phyloP scores from a whole-genome alignment of 2,797 vertebrate species.

The Scleropages formosus region DNA sequence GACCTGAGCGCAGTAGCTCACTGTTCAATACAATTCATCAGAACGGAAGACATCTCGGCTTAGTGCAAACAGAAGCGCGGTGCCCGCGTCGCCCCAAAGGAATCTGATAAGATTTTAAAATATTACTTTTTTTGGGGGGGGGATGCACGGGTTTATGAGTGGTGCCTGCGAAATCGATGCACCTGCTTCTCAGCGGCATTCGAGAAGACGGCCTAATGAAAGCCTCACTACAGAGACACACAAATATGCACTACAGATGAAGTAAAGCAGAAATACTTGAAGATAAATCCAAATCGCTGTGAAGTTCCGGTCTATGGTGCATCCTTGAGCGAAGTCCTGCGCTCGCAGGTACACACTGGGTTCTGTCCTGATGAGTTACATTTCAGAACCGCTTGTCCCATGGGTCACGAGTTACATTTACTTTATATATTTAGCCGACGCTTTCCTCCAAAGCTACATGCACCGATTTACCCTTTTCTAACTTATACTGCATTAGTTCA shows the following conservation, averaged over 20 bases:
- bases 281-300: neutral
- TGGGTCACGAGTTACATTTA: too few species aligned
- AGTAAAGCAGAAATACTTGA: neutral
- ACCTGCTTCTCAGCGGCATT: constrained; percentile 14
- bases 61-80: neutral
- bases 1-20: constrained; percentile 29
- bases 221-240: neutral
- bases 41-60: constrained; percentile 31
- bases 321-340: neutral
- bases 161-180: constrained; percentile 13
- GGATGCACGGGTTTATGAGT: constrained; percentile 26
- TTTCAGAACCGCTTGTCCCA: too few species aligned
- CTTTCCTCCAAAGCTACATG: too few species aligned
- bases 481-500: neutral
- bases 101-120: constrained; percentile 27
- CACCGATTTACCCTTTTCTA: neutral
- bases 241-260: constrained; percentile 2
- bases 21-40: constrained; percentile 37
- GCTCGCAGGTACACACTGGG: constrained; percentile 23
- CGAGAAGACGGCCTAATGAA: constrained; percentile 15
- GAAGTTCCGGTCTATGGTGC: neutral
- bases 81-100: constrained; percentile 15
- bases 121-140: constrained; percentile 18
- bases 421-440: neutral
- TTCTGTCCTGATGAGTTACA: too few species aligned